Evolutionary conservation across 2,797 vertebrate genomes (phyloP), one percentile per base, ranked within the genome.

Genomic region (Pteropus rufus): DNA sequence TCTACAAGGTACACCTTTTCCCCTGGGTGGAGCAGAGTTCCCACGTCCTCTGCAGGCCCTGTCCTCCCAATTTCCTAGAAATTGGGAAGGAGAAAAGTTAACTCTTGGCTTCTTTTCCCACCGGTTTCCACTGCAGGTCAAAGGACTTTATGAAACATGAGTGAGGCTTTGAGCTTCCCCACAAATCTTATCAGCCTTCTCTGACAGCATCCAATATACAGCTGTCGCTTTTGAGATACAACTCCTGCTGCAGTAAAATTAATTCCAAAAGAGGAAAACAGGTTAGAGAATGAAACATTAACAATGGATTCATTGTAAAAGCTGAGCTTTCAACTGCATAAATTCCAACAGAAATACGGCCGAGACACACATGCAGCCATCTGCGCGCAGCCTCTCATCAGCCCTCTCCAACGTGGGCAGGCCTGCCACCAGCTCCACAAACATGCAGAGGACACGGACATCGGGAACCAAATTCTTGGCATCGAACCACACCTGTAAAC

Each of bases 261-360:
- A 73, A 86, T 64, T 81, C 83, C 72, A 62, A 92, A 92, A 96
- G 31, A 88, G 46, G 87, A 95, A 87, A 95, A 84, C 29, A 94
- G 44, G 85, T 46, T 93, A 44, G 72, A 94, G 83, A 94, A 94
- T 16, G 18, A 46, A 8, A 77, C 44, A 14, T 92, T 76, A 83
- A 82, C 90, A 65, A 92, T 23, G 77, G 89, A 75, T 60, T 93
- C 49, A 82, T 6, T 91, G 76, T 82, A 75, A 95, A 96, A 83
- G 36, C 52, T 39, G 64, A 64, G 67, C 56, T 75, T 82, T 46
- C 65, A 44, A 3, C 79, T 10, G 0, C 67, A 46, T 26, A 54
- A 84, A 83, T 79, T 70, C 86, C 15, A 7, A 83, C 60, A 67
- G 60, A 49, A 80, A 70, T 16, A 29, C 14, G 58, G 19, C 75